Evolutionary conservation across 2,113 vertebrate species (phyloP), one percentile per base, ranked within the genome.

Genomic region (Eleginops maclovinus): DNA sequence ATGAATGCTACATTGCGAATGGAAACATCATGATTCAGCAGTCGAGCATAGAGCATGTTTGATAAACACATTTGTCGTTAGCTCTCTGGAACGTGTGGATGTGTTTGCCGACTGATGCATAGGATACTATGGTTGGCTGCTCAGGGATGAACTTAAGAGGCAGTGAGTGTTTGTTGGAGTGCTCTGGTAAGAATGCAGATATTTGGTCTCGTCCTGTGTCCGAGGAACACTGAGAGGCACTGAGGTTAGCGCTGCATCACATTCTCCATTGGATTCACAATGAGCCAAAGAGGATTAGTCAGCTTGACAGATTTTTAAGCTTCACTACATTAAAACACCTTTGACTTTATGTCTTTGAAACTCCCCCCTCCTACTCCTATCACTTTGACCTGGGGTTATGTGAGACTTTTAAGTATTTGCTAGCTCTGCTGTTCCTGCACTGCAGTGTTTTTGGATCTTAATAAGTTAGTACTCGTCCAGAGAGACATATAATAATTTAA

Each of bases 211-310:
- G 26, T 47, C 26, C 47, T 50, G 49, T 6, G 24, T 70, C 36
- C 56, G 43, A 9, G 51, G 36, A 41, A 64, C 55, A 9, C 54
- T 19, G 24, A 13, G 24, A 47, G 59, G n/a, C 47, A 51, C 9
- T 2, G 50, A 46, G 65, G 58, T 36, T 26, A 40, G 36, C 46
- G 49, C 72, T 12, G n/a, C 49, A 79, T 75, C 80, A 76, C 68
- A 63, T 55, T 62, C 68, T n/a, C 85, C 50, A 1, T 22, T 62
- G 6, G n/a, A 41, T 68, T 81, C 55, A 9, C 67, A 47, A 19
- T 10, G 41, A 75, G 64, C 62, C 66, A 62, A 55, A 79, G 71
- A 74, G 76, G 83, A 85, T 87, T 77, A 88, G 47, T 63, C 68
- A 55, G 53, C 75, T 65, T 59, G 64, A 62, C 68, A 58, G 60